Base-by-base conservation (phyloP, 1,140 invertebrate genomes). In the Nasonia longicornis region DNA sequence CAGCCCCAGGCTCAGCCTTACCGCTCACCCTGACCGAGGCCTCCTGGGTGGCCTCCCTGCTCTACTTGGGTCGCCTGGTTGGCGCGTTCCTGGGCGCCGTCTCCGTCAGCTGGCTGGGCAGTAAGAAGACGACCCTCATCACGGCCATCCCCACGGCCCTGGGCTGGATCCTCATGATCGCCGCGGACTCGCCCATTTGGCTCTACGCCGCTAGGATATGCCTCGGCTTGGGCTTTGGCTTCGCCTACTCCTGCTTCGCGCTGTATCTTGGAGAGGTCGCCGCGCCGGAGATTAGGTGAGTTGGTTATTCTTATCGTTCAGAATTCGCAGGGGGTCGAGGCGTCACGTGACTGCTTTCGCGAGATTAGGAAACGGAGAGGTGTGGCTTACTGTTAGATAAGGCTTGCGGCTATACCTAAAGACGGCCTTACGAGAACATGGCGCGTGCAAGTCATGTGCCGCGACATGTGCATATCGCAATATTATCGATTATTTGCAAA, bases 241-340 rank as follows among this genome's bases (percentile, higher is more conserved):
- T 94, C 14, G 91, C 93, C 3, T 94, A 94, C 80, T 93, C 93
- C 7, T 90, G 92, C 10, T 93, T 93, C 2, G 93, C 94, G 0
- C 92, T 95, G 86, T 95, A 94, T 84, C 85, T 95, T 20, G 92
- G 93, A 64, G 93, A 95, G 90, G 92, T 95, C 69, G 91, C 95
- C 67, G 91, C 93, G 63, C 89, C 93, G 35, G 38, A 77, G 16
- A 77, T 81, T 16, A 81, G 80, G 80, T 81, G n/a, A 26, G 75
- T 29, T n/a, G 16, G 52, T 20, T 2, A 48, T 48, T 3, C 14
- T 48, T 48, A 42, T 42, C 7, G 38, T 10, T 8, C 38, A 42
- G 38, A 7, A 7, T 42, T 42, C 38, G 38, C 38, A 42, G 38
- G 38, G 38, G 38, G 7, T 42, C 1, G 38, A 1, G 38, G 38